Base-by-base conservation (phyloP, 2,797 vertebrate genomes). In the Lepidocolaptes lacrymiger region DNA sequence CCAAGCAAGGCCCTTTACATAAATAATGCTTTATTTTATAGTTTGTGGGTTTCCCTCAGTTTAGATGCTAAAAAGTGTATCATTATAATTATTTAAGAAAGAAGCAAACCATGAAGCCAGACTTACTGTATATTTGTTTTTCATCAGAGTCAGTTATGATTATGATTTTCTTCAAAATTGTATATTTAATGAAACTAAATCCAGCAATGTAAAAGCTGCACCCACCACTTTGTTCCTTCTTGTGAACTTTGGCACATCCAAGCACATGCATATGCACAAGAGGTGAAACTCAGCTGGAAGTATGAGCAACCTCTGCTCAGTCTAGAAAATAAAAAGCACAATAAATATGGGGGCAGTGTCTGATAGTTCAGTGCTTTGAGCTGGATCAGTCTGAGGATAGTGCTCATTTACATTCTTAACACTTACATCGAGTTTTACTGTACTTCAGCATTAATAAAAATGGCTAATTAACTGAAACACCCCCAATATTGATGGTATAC, bases 361-460 rank as follows among this genome's bases (percentile, higher is more conserved):
- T 59, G 85, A 78, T 62, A 84, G 71, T 37, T 96, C 92, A 49
- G 23, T 87, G 78, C 78, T 83, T 39, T 56, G 68, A 84, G 61
- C 59, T 73, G 73, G 69, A 84, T 91, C 80, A 82, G 58, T 78
- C 83, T 55, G 44, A 75, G 61, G 46, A 93, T 32, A 84, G 56
- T 8, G 17, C 80, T 96, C 72, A 96, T 97, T 97, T 96, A 75
- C 52, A 95, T 93, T 97, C 94, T 88, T 89, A 89, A 91, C 87
- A 51, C 85, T 88, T 95, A 46, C 63, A 37, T 64, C 52, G 46
- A 71, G 61, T 96, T 96, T 96, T 96, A 95, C 85, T 81, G 85
- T 95, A 96, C 55, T 92, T 90, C 90, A 56, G 74, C n/a, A 32
- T 95, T 96, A 85, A 95, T 92, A 97, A 95, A 97, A 96, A 93